Conservation (phyloP, 2,888 invertebrate species). For the Orthosia gracilis region DNA sequence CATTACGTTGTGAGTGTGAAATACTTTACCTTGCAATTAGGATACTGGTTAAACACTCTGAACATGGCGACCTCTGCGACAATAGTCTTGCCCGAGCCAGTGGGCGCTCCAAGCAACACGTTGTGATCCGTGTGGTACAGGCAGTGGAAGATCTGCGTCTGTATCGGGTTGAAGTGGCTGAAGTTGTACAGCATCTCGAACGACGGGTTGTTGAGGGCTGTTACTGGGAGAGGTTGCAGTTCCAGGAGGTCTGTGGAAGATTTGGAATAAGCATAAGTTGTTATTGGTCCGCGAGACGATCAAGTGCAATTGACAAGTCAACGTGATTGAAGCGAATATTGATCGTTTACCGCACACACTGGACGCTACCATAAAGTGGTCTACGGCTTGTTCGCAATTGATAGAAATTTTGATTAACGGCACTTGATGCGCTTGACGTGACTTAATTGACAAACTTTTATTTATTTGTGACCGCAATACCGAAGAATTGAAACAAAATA, state of each 20-base stretch:
- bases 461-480: no score
- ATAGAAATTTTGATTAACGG: no score
- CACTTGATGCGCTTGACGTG: no score
- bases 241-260: constrained; percentile 94
- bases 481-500: no score
- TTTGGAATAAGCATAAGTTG: constrained; percentile 33
- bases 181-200: constrained; percentile 97
- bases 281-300: no score
- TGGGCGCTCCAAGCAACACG: constrained; percentile 98
- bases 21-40: constrained; percentile 93
- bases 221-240: constrained; percentile 97
- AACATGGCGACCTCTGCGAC: constrained; percentile 99
- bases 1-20: no score
- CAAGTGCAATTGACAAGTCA: no score
- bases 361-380: no score
- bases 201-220: constrained; percentile 94
- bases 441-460: no score
- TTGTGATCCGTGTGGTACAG: constrained; percentile 98
- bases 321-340: no score
- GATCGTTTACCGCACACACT: no score
- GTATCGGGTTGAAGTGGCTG: constrained; percentile 99
- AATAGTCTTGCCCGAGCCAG: constrained; percentile 99
- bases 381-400: no score
- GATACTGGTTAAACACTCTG: constrained; percentile 95
- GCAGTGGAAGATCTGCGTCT: constrained; percentile 99